A percentile compares a stretch with the other conserved stretches of the same genome.
Conservation (phyloP, 2,113 vertebrate species). For the Calypte anna region DNA sequence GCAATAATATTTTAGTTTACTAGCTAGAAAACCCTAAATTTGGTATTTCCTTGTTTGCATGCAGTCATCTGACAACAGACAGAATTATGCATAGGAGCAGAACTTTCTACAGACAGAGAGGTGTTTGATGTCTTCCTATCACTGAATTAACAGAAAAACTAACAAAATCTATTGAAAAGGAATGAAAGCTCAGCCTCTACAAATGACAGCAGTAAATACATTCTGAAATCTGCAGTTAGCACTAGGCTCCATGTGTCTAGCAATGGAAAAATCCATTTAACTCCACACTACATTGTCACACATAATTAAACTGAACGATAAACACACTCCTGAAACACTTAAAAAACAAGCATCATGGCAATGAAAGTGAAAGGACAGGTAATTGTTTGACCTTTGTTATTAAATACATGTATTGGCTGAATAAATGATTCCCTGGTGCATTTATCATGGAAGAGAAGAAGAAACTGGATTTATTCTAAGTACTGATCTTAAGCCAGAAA, state of each 20-base stretch:
- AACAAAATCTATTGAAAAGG: neutral
- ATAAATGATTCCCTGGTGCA: neutral
- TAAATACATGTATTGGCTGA: neutral
- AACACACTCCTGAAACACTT: neutral
- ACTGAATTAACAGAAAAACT: neutral
- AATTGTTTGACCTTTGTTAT: neutral
- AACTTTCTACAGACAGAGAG: neutral
- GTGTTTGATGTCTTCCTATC: neutral
- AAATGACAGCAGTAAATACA: neutral
- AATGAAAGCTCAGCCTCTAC: neutral
- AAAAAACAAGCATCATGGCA: neutral
- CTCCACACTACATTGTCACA: neutral
- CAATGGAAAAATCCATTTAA: neutral
- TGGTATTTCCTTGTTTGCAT: neutral
- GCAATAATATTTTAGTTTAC: neutral
- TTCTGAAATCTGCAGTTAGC: neutral
- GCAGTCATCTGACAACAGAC: accelerated
- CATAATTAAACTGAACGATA: neutral
- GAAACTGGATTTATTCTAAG: neutral
- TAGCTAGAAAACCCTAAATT: neutral
- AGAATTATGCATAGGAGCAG: neutral
- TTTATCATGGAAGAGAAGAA: neutral
- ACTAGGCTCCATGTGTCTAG: neutral
- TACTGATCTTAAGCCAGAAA: neutral
- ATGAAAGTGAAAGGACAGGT: neutral